phyloP scores from a whole-genome alignment of 1,140 invertebrate genomes.

The Calliopsis andreniformis region DNA sequence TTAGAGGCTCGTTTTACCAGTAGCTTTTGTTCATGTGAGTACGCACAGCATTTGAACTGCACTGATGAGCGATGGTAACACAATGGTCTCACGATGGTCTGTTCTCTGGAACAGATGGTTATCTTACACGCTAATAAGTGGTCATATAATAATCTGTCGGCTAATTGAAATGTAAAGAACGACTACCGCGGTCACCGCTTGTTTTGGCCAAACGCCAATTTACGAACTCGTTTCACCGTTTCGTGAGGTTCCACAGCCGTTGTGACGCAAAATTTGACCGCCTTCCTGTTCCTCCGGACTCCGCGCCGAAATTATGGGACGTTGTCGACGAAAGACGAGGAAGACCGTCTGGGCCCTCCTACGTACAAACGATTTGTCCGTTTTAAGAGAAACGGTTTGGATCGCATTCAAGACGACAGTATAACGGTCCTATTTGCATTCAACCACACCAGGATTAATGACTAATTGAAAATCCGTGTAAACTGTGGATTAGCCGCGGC shows the following conservation, averaged over 20 bases:
- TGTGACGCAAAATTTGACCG: background rate
- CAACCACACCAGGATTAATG: conserved; percentile 10
- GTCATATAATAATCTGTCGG: conserved; percentile 21
- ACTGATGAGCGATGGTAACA: conserved; percentile 14
- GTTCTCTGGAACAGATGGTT: conserved; percentile 25
- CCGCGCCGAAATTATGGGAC: too few relatives aligned
- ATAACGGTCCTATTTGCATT: conserved; percentile 45
- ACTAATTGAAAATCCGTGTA: conserved; percentile 49
- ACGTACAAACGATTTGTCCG: background rate
- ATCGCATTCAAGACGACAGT: conserved; percentile 11
- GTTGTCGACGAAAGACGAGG: too few relatives aligned
- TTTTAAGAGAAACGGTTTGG: background rate
- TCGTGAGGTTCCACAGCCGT: too few relatives aligned
- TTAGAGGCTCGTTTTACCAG: too few relatives aligned
- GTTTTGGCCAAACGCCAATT: conserved; percentile 26
- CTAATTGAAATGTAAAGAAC: conserved; percentile 47
- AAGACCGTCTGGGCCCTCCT: too few relatives aligned
- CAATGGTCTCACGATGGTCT: conserved; percentile 4
- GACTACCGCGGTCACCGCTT: conserved; percentile 28
- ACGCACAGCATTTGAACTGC: too few relatives aligned
- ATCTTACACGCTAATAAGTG: conserved; percentile 7
- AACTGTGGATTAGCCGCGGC: background rate
- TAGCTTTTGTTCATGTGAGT: too few relatives aligned
- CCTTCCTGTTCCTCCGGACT: too few relatives aligned
- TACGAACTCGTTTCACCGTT: background rate